These are phyloP conservation scores for Sciurus vulgaris DNA, from an alignment of 2,797 vertebrate genomes.

Conservation along the genomic window DNA sequence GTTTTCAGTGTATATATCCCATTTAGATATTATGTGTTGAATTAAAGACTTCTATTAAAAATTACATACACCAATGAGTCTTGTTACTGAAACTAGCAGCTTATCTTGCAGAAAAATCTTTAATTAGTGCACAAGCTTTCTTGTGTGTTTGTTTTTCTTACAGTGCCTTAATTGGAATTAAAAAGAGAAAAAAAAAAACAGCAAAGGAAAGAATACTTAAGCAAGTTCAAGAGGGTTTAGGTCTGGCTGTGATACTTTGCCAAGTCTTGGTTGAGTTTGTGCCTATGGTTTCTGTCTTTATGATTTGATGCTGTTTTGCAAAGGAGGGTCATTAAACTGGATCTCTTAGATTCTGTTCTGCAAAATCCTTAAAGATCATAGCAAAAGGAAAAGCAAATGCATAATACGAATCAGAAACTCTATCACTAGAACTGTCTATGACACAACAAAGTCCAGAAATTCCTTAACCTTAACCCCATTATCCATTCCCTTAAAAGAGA, in stretches of 20 bases:
- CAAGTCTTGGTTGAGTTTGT: background rate
- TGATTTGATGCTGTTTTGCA: background rate
- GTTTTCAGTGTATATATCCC: background rate
- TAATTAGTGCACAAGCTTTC: background rate
- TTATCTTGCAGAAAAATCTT: background rate
- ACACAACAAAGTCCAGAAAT: background rate
- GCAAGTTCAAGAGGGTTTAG: background rate
- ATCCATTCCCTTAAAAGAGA: background rate
- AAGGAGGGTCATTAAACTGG: background rate
- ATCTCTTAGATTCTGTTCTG: background rate
- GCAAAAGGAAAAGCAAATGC: conserved; percentile 8
- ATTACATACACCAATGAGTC: background rate
- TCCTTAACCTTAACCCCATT: background rate
- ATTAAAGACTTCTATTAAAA: background rate
- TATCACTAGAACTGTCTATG: conserved; percentile 21
- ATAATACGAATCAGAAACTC: conserved; percentile 54
- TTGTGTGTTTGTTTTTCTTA: background rate
- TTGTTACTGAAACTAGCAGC: background rate
- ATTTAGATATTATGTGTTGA: background rate
- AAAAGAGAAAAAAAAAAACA: background rate
- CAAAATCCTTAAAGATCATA: background rate
- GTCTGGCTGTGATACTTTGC: background rate
- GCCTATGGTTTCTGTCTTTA: background rate
- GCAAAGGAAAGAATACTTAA: background rate
- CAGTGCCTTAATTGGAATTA: background rate